Conservation (phyloP, 1,140 invertebrate genomes). For the Drosophila oshimai region DNA sequence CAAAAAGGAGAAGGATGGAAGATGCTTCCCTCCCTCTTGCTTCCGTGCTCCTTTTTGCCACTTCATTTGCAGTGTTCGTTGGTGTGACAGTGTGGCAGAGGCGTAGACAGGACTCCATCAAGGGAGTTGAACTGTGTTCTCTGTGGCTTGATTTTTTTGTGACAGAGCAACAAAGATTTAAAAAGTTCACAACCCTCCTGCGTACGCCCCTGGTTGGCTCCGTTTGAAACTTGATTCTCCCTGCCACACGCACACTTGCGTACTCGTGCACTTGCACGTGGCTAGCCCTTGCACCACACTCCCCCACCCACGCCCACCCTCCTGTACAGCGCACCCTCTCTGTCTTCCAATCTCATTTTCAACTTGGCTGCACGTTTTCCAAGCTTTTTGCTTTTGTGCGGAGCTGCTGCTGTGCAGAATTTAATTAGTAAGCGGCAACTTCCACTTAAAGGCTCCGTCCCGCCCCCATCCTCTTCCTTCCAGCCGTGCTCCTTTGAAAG, state of each 20-base stretch:
- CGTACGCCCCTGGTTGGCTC: background rate
- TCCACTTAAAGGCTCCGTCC: conserved; percentile 6
- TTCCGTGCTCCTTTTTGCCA: conserved; percentile 25
- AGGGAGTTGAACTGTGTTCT: no score
- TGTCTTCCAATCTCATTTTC: conserved; percentile 26
- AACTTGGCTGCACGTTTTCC: conserved; percentile 46
- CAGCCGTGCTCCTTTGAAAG: conserved; percentile 10
- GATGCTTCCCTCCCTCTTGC: background rate
- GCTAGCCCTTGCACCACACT: background rate
- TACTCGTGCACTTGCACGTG: conserved; percentile 16
- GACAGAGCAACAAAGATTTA: no score
- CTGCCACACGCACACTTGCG: conserved; percentile 11
- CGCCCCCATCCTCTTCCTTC: background rate
- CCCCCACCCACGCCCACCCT: background rate
- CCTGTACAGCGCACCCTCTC: conserved; percentile 1
- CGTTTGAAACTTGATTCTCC: conserved; percentile 19
- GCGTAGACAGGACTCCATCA: background rate
- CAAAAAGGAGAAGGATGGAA: background rate
- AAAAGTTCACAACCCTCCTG: background rate
- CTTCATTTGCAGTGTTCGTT: conserved; percentile 45
- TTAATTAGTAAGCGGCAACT: conserved; percentile 60
- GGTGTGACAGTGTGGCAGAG: background rate
- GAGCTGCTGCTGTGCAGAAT: conserved; percentile 26
- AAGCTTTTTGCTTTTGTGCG: conserved; percentile 9
- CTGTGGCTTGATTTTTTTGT: no score